phyloP scores from a whole-genome alignment of 2,113 vertebrate genomes.

The Corythornis cristatus region DNA sequence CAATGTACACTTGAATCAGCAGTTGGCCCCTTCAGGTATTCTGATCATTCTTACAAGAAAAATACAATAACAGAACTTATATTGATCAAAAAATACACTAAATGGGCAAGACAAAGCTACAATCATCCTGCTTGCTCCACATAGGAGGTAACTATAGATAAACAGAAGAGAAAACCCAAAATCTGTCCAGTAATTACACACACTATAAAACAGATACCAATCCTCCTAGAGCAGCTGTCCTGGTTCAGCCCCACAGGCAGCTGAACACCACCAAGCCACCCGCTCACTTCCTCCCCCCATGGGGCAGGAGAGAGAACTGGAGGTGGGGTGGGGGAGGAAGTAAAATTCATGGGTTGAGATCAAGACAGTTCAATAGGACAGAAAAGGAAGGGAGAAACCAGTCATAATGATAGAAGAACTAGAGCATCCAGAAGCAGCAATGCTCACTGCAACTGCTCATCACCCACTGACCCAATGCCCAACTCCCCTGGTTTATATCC shows the following conservation, averaged over 20 bases:
- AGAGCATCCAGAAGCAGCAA: neutral
- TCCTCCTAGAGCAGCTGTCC: neutral
- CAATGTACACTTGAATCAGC: neutral
- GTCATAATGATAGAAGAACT: neutral
- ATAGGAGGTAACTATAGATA: rapidly evolving
- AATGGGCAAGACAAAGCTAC: neutral
- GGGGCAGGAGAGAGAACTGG: neutral
- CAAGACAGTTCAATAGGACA: neutral
- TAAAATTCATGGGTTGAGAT: neutral
- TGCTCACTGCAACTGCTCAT: neutral
- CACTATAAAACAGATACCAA: neutral
- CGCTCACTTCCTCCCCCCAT: neutral
- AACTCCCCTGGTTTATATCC: neutral
- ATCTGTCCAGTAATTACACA: neutral
- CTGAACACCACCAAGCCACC: neutral
- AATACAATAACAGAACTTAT: neutral
- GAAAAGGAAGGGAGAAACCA: neutral
- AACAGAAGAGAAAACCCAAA: neutral
- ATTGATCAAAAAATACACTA: neutral
- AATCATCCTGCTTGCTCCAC: neutral
- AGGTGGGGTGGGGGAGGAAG: rapidly evolving
- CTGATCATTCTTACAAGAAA: neutral
- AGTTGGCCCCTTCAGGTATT: neutral
- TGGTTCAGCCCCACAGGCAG: neutral
- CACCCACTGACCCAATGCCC: too few relatives aligned